These are phyloP conservation scores for Campopleginae sp. DNA, from an alignment of 2,888 invertebrate species.

Conservation along the genomic window DNA sequence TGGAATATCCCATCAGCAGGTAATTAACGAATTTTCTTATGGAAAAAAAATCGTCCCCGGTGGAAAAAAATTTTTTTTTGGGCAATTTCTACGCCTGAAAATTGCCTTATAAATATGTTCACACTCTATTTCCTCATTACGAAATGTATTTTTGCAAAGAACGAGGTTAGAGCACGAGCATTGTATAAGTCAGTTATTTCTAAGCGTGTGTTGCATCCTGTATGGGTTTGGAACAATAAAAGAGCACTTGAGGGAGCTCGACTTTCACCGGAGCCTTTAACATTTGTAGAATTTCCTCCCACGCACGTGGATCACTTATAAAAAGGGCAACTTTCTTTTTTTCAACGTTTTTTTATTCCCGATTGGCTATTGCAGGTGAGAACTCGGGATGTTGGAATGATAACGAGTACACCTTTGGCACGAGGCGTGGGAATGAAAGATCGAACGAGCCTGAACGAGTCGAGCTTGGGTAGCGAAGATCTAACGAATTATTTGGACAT, in stretches of 20 bases:
- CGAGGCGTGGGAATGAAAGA: constrained; percentile 43
- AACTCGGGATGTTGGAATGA: constrained; percentile 79
- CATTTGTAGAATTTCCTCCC: constrained; percentile 32
- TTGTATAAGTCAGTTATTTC: constrained; percentile 29
- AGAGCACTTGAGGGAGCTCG: constrained; percentile 23
- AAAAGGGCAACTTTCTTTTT: constrained; percentile 33
- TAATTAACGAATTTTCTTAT: constrained; percentile 55
- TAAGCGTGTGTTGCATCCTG: background rate
- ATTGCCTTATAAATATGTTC: constrained; percentile 8
- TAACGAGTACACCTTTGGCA: constrained; percentile 78
- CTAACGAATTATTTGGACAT: constrained; percentile 38
- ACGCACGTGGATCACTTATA: background rate
- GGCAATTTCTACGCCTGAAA: background rate
- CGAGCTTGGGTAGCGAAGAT: constrained; percentile 62
- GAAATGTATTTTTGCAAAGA: constrained; percentile 24
- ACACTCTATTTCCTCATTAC: constrained; percentile 36
- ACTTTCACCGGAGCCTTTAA: constrained; percentile 39
- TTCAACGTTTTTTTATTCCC: constrained; percentile 22
- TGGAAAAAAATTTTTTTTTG: too few relatives aligned
- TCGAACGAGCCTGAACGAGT: constrained; percentile 57
- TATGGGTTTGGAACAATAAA: constrained; percentile 28
- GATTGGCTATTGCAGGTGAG: constrained; percentile 72
- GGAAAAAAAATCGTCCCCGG: background rate
- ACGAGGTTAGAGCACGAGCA: background rate
- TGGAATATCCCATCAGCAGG: constrained; percentile 85